A percentile compares a stretch with the other conserved stretches of the same genome.
Conservation (phyloP, 2,888 invertebrate species). For the Pheosia tremula region DNA sequence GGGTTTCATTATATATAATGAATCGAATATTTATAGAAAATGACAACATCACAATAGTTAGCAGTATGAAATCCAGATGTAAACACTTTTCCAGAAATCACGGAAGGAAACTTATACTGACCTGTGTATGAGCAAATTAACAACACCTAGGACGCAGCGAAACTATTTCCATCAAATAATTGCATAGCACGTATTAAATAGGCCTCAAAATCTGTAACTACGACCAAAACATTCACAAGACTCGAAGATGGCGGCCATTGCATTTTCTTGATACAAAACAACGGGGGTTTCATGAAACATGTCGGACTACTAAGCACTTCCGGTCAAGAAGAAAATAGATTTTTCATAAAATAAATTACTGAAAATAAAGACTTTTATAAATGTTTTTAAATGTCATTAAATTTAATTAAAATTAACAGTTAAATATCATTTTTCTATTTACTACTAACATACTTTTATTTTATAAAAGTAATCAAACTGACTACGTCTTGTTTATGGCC, state of each 20-base stretch:
- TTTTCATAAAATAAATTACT: not conserved
- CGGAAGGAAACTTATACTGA: constrained; percentile 64
- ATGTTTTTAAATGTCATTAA: not conserved
- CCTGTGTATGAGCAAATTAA: constrained; percentile 65
- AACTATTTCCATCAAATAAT: constrained; percentile 74
- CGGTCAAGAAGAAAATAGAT: constrained; percentile 54
- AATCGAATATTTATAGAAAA: constrained; percentile 62
- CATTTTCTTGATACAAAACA: constrained; percentile 92
- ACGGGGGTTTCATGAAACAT: constrained; percentile 81
- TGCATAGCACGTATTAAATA: constrained; percentile 76
- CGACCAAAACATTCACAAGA: constrained; percentile 91
- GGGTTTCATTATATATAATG: constrained; percentile 34
- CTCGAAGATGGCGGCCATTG: constrained; percentile 94
- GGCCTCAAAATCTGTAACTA: constrained; percentile 79
- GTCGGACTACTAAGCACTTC: constrained; percentile 67
- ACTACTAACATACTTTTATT: not conserved
- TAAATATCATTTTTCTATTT: not conserved
- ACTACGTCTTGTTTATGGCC: no score
- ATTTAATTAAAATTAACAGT: not conserved
- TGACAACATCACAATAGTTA: constrained; percentile 85
- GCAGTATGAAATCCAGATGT: constrained; percentile 88
- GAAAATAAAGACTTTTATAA: not conserved
- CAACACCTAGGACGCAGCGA: constrained; percentile 70
- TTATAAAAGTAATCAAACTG: constrained; percentile 13
- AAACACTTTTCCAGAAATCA: constrained; percentile 87